Evolutionary conservation across 1,140 invertebrate species (phyloP), one percentile per base, ranked within the genome.

Genomic region (Drosophila eugracilis): DNA sequence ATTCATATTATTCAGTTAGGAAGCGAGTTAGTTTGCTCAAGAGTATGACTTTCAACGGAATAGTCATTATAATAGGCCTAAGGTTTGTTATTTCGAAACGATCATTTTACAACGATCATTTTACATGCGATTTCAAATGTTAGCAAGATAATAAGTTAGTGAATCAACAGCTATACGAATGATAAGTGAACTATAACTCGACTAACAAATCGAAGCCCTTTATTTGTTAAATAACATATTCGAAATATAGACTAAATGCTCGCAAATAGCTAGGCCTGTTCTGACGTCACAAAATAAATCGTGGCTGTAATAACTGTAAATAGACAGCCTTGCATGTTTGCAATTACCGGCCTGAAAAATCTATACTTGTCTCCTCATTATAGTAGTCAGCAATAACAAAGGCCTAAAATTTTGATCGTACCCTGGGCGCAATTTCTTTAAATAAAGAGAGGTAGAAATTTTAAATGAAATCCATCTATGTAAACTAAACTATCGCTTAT

Each of bases 341-440:
- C 52, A 72, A 76, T 72, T 59, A 34, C 22, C 53, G 58, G 32
- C 22, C 60, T 47, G 62, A 63, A 60, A 78, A 75, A 83, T 74
- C 74, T 83, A 84, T 83, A 83, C 77, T 83, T 74, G 77, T 71
- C 73, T 55, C 67, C 54, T 55, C 44, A 28, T 60, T 50, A 41
- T 24, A 36, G 44, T 36, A 49, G 6, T 52, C 37, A 21, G 47
- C n/a, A 34, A 45, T 15, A 30, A 50, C 36, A 66, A 49, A 57
- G 21, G 37, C 30, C 48, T 37, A 74, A 41, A 22, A 57, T 45
- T 32, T 32, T n/a, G n/a, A n/a, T n/a, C n/a, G n/a, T n/a, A n/a
- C n/a, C n/a, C n/a, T n/a, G n/a, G n/a, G n/a, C n/a, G n/a, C n/a
- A n/a, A n/a, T n/a, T n/a, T n/a, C n/a, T n/a, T n/a, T n/a, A n/a